These are phyloP conservation scores for Turritopsis dohrnii DNA, from an alignment of 30 jellyfish, hydroid and myxozoan species.

Conservation along the genomic window DNA sequence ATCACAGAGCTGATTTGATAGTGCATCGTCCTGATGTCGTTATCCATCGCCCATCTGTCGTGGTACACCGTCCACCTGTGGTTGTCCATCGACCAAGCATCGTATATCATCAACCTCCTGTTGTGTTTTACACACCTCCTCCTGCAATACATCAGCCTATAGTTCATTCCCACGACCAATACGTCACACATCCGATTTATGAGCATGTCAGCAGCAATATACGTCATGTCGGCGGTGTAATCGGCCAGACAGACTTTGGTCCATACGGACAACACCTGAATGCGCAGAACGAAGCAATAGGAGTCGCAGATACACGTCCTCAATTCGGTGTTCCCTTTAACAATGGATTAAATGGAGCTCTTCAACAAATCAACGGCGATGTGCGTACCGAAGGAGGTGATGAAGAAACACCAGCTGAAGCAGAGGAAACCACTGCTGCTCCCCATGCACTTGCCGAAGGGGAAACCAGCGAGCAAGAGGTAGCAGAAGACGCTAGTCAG, in stretches of 20 bases:
- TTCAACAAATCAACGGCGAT: slow-evolving; percentile 12
- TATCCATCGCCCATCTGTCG: slow-evolving; percentile 86
- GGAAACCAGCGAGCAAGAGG: background rate
- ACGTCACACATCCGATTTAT: slow-evolving; percentile 59
- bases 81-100: slow-evolving; percentile 94
- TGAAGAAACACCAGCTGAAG: slow-evolving; percentile 22
- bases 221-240: slow-evolving; percentile 75
- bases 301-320: background rate
- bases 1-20: slow-evolving; percentile 90
- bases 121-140: slow-evolving; percentile 91
- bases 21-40: slow-evolving; percentile 98
- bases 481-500: background rate
- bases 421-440: slow-evolving; percentile 20
- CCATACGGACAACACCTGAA: slow-evolving; percentile 18
- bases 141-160: slow-evolving; percentile 90
- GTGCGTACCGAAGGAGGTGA: slow-evolving; percentile 17
- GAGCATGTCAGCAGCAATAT: slow-evolving; percentile 81
- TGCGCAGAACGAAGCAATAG: slow-evolving; percentile 6
- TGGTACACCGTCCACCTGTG: slow-evolving; percentile 92
- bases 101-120: slow-evolving; percentile 99
- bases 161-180: slow-evolving; percentile 74
- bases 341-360: background rate
- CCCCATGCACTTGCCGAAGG: background rate
- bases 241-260: slow-evolving; percentile 24
- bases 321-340: background rate